A percentile compares a stretch with the other conserved stretches of the same genome.
These are phyloP conservation scores for Tetrapedia diversipes DNA, from an alignment of 2,888 invertebrate species.

Conservation along the genomic window DNA sequence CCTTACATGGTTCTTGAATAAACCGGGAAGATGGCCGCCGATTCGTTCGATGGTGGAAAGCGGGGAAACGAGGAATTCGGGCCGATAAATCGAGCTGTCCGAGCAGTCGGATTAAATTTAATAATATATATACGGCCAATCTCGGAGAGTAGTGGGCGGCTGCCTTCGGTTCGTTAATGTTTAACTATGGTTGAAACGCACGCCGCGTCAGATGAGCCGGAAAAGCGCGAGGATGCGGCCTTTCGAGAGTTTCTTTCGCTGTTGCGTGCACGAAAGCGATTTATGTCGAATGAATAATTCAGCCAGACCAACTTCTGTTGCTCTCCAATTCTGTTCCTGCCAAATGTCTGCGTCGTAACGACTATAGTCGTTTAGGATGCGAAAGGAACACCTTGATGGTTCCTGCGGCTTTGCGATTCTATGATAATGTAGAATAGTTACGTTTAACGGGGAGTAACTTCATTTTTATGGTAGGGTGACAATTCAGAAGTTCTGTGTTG, in stretches of 20 bases:
- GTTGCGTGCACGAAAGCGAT: conserved; percentile 40
- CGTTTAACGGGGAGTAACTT: background rate
- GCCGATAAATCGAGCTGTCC: conserved; percentile 67
- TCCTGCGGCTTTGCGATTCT: too few relatives aligned
- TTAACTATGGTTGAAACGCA: conserved; percentile 70
- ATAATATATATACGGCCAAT: conserved; percentile 76
- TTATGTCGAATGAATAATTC: conserved; percentile 42
- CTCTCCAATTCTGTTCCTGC: background rate
- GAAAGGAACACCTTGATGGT: background rate
- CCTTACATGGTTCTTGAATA: background rate
- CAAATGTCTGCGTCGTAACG: background rate
- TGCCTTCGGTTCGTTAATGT: conserved; percentile 71
- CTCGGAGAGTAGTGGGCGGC: conserved; percentile 70
- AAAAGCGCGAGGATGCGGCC: conserved; percentile 33
- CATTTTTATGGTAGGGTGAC: background rate
- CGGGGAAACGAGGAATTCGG: conserved; percentile 39
- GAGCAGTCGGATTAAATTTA: conserved; percentile 75
- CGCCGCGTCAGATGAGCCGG: conserved; percentile 40
- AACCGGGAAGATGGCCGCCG: background rate
- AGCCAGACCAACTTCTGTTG: background rate
- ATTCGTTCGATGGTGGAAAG: background rate
- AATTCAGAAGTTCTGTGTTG: too few relatives aligned
- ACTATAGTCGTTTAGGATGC: background rate
- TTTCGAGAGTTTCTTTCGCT: conserved; percentile 34
- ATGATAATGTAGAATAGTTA: too few relatives aligned